These are phyloP conservation scores for Oligia latruncula DNA, from an alignment of 2,888 invertebrate species.

Conservation along the genomic window DNA sequence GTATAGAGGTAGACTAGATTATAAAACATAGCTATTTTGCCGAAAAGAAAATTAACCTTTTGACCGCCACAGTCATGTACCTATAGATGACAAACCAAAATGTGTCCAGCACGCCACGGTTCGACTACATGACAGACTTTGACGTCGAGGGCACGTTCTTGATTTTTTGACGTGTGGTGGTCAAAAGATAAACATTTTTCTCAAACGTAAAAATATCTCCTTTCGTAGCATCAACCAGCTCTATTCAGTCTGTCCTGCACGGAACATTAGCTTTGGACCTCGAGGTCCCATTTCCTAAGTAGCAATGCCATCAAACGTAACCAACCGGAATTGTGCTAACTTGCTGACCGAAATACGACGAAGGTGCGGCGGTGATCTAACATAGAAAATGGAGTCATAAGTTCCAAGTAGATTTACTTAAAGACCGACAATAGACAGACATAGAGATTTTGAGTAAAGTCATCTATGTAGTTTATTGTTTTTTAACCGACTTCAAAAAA, in stretches of 20 bases:
- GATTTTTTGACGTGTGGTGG: too few relatives aligned
- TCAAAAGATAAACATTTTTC: background rate
- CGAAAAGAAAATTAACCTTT: background rate
- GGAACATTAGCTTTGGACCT: constrained; percentile 46
- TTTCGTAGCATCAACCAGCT: background rate
- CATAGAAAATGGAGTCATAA: background rate
- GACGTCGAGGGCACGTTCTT: too few relatives aligned
- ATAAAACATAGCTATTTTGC: background rate
- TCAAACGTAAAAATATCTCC: background rate
- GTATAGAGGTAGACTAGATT: too few relatives aligned
- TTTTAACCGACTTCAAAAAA: too few relatives aligned
- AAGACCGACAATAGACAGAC: too few relatives aligned
- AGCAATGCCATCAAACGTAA: constrained; percentile 34
- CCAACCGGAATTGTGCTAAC: constrained; percentile 51
- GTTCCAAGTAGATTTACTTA: background rate
- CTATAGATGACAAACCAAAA: too few relatives aligned
- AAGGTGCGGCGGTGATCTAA: background rate
- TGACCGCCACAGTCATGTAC: too few relatives aligned
- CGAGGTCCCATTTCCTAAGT: constrained; percentile 30
- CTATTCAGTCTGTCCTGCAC: constrained; percentile 33
- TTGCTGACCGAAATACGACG: constrained; percentile 31
- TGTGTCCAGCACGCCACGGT: too few relatives aligned
- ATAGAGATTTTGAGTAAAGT: background rate
- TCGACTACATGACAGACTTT: too few relatives aligned
- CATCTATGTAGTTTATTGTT: background rate